Conservation (phyloP, 2,888 invertebrate species). For the Andrena chrysosceles region DNA sequence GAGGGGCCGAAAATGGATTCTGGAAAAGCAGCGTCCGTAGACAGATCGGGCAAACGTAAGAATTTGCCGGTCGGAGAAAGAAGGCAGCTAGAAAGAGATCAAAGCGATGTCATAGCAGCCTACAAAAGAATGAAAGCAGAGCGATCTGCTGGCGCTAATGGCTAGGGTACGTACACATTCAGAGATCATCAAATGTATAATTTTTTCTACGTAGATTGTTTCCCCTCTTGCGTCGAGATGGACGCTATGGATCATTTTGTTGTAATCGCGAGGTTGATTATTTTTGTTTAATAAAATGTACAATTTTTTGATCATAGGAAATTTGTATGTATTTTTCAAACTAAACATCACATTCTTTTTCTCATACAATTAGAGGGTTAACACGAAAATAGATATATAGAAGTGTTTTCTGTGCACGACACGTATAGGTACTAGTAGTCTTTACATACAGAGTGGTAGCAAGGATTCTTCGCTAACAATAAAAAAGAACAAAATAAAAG, state of each 20-base stretch:
- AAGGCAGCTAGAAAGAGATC: slow-evolving; percentile 87
- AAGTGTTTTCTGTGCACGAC: slow-evolving; percentile 47
- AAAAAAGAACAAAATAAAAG: slow-evolving; percentile 9
- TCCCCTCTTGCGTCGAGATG: not conserved
- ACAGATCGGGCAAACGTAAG: slow-evolving; percentile 88
- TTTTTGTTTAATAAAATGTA: slow-evolving; percentile 43
- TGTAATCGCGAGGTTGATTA: slow-evolving; percentile 18
- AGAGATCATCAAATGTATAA: slow-evolving; percentile 20
- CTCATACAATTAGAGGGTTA: slow-evolving; percentile 46
- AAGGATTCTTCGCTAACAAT: not conserved
- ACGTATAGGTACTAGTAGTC: slow-evolving; percentile 30
- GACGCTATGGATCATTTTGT: slow-evolving; percentile 12
- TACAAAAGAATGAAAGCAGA: slow-evolving; percentile 87
- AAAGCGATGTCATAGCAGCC: slow-evolving; percentile 87
- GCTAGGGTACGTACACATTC: slow-evolving; percentile 60
- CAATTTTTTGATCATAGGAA: slow-evolving; percentile 35
- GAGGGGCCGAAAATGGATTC: slow-evolving; percentile 30
- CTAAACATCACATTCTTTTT: slow-evolving; percentile 47
- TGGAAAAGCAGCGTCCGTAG: slow-evolving; percentile 69
- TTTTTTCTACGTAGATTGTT: slow-evolving; percentile 19
- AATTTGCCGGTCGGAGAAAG: slow-evolving; percentile 87
- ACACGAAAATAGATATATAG: slow-evolving; percentile 65
- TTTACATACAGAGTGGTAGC: slow-evolving; percentile 9
- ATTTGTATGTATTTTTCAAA: slow-evolving; percentile 38
- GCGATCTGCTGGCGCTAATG: slow-evolving; percentile 38